phyloP scores from a whole-genome alignment of 2,797 vertebrate genomes.

The Sebastes itinus region DNA sequence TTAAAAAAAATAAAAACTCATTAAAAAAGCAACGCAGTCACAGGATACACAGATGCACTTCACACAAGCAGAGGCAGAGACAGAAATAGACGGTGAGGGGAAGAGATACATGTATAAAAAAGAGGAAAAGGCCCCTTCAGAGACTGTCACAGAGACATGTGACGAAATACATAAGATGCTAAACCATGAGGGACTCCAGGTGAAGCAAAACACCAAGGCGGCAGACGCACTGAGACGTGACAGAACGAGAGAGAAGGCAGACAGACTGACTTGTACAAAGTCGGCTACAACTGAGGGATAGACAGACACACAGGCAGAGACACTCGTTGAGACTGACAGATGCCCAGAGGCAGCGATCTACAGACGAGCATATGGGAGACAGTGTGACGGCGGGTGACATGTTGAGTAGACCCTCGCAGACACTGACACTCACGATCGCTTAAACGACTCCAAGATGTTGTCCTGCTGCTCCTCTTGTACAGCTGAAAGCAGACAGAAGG shows the following conservation, averaged over 20 bases:
- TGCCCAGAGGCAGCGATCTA: constrained; percentile 61
- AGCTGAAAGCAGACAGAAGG: constrained; percentile 71
- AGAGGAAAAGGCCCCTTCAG: not conserved
- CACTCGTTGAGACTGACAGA: constrained; percentile 58
- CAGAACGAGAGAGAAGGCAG: constrained; percentile 31
- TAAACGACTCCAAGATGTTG: constrained; percentile 86
- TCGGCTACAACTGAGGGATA: constrained; percentile 27
- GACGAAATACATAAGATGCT: constrained; percentile 30
- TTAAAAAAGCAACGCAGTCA: not conserved
- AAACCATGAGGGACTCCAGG: constrained; percentile 47
- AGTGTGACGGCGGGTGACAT: constrained; percentile 60
- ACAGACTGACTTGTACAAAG: constrained; percentile 44
- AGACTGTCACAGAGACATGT: constrained; percentile 20
- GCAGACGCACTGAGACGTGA: constrained; percentile 49
- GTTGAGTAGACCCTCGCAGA: constrained; percentile 47
- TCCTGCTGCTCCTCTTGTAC: constrained; percentile 76
- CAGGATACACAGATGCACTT: constrained; percentile 12
- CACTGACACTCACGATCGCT: constrained; percentile 84
- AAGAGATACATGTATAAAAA: not conserved
- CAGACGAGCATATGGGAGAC: constrained; percentile 55
- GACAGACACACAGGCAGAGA: constrained; percentile 52
- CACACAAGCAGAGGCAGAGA: constrained; percentile 10
- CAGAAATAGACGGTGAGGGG: constrained; percentile 30
- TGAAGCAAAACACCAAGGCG: constrained; percentile 44
- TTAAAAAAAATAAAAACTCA: not conserved